Evolutionary conservation across 1,140 invertebrate species (phyloP).

Genomic region (Eriosoma lanigerum): DNA sequence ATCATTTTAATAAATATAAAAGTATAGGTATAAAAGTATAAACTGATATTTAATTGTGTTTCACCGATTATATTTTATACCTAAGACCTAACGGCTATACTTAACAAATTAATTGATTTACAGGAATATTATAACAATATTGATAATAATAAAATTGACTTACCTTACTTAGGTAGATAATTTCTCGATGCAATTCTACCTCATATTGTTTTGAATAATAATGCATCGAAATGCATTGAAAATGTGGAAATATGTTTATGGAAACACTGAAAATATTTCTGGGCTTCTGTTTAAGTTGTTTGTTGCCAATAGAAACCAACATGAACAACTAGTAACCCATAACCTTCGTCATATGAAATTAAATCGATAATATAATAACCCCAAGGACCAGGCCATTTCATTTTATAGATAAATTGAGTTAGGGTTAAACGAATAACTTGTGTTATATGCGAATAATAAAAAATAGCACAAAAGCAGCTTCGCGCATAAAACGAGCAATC

Average conservation of each 20-base stretch:
- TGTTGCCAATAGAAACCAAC: slow-evolving; percentile 41
- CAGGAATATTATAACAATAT: not conserved
- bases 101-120: not conserved
- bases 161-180: not conserved
- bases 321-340: not conserved
- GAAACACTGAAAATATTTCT: slow-evolving; percentile 4
- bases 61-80: no score
- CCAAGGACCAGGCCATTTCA: not conserved
- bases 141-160: not conserved
- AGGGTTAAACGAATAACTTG: not conserved
- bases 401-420: slow-evolving; percentile 7
- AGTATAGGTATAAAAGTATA: no score
- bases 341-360: slow-evolving; percentile 13
- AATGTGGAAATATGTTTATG: not conserved
- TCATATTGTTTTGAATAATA: not conserved
- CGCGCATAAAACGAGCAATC: no score
- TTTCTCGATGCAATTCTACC: not conserved
- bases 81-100: no score
- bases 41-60: no score
- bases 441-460: no score
- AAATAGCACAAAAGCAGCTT: no score
- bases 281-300: slow-evolving; percentile 12
- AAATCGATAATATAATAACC: slow-evolving; percentile 40
- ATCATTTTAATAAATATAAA: no score
- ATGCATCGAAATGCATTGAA: slow-evolving; percentile 5